Evolutionary conservation across 2,888 invertebrate species (phyloP), one percentile per base, ranked within the genome.

Genomic region (Caenorhabditis uteleia): DNA sequence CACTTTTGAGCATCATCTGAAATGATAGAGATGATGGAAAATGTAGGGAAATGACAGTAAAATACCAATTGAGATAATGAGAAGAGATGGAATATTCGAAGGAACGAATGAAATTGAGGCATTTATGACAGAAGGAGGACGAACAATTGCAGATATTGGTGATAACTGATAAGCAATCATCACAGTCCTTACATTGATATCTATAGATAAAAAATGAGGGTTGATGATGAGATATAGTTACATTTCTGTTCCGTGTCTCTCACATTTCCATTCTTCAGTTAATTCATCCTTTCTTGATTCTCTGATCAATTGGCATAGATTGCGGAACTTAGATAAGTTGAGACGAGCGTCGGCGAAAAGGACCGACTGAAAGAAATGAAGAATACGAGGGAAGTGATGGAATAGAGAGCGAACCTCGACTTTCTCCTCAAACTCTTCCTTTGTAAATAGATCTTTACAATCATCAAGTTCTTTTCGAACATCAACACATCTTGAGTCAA

Each of bases 321-420:
- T 18, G 14, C 18, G n/a, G 16, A 59, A 57, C 21, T 34, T 42
- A 14, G 40, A 12, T 16, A 51, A 44, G 36, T 71, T 64, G 14
- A 75, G 64, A 16, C 73, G 53, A n/a, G 75, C 68, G 40, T 75
- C 75, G 10, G 74, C 74, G 27, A 60, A 59, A 10, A 75, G 58
- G 8, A 75, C 39, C 36, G 57, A 23, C 70, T 70, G 49, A 25
- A 64, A 47, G 8, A 10, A 23, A 10, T 23, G 18, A 21, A 43
- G n/a, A 18, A 20, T 43, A 10, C 10, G 10, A n/a, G n/a, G n/a
- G 10, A 7, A 43, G 20, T 7, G 20, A 38, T 10, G 38, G 6
- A 38, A 12, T 10, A 38, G 6, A 8, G 7, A 38, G 6, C 8
- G n/a, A 10, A 57, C 25, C 29, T 64, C 57, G 6, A 64, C 50